These are phyloP conservation scores for Hirundo rustica DNA, from an alignment of 2,797 vertebrate genomes.

Conservation along the genomic window DNA sequence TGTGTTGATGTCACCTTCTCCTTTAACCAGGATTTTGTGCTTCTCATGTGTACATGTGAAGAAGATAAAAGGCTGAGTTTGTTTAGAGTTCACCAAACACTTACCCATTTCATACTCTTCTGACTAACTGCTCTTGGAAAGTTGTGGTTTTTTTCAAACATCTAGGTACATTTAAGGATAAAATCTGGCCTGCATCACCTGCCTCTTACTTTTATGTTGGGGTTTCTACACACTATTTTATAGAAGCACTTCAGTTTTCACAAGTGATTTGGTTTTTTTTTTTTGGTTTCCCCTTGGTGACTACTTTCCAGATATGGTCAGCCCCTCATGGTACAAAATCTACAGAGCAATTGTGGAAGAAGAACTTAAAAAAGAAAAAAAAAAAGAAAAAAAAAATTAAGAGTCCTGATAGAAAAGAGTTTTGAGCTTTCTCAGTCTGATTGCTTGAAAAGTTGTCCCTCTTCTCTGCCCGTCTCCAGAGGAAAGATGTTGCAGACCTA, in stretches of 20 bases:
- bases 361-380: neutral
- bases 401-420: neutral
- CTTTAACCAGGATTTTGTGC: neutral
- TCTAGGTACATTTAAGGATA: neutral
- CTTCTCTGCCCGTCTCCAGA: neutral
- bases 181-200: neutral
- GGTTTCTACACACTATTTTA: neutral
- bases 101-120: neutral
- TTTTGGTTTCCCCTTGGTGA: neutral
- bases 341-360: neutral
- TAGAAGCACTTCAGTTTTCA: neutral
- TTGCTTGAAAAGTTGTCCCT: neutral
- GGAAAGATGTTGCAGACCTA: neutral
- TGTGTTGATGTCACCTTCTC: neutral
- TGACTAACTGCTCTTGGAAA: neutral
- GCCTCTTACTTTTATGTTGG: neutral
- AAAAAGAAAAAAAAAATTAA: neutral
- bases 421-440: neutral
- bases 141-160: neutral
- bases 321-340: neutral
- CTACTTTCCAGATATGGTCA: neutral
- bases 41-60: rapidly evolving
- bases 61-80: neutral
- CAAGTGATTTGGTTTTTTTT: neutral
- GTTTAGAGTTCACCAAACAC: neutral